Evolutionary conservation across 1,140 invertebrate genomes (phyloP), one percentile per base, ranked within the genome.

Genomic region (Apolygus lucorum): DNA sequence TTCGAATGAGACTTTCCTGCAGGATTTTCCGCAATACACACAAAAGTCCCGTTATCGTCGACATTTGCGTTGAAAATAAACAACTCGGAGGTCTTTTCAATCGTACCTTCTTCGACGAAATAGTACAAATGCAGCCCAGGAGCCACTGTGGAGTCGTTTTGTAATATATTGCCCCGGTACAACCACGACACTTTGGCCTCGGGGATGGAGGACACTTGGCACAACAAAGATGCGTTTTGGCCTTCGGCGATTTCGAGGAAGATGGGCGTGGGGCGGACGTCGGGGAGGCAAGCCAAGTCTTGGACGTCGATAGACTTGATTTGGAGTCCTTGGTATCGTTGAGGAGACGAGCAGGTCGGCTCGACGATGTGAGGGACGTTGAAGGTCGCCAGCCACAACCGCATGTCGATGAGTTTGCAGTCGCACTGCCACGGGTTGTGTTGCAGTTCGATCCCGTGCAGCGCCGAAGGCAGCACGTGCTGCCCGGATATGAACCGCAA

Each of bases 381-480:
- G 74, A 87, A 88, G 74, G 86, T 84, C 28, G 83, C 80, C 68
- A 95, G 81, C 92, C 92, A 95, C 25, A 81, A 78, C 71, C 91
- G 84, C 74, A 95, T 79, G 72, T 89, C 85, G 52, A 87, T 78
- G 59, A 95, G 79, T 67, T 86, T 84, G 77, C 93, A 96, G 76
- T 95, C 90, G 78, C 93, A 96, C 59, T 86, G 82, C 93, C 93
- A 96, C 59, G 90, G 87, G 81, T 96, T 96, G 74, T 88, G 88
- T 75, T 95, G 88, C 26, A 95, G 79, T 67, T 89, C 87, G 27
- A 94, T 83, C 49, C 88, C 90, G 70, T 90, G 86, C 42, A 95
- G 78, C 59, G 83, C 84, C 68, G 86, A 84, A 1, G 89, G 88
- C 42, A 93, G 81, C 70, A 90, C 86, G 70, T 85, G 82, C 28